Evolutionary conservation across 2,888 invertebrate genomes (phyloP), one percentile per base, ranked within the genome.

Genomic region (Pterostichus madidus): DNA sequence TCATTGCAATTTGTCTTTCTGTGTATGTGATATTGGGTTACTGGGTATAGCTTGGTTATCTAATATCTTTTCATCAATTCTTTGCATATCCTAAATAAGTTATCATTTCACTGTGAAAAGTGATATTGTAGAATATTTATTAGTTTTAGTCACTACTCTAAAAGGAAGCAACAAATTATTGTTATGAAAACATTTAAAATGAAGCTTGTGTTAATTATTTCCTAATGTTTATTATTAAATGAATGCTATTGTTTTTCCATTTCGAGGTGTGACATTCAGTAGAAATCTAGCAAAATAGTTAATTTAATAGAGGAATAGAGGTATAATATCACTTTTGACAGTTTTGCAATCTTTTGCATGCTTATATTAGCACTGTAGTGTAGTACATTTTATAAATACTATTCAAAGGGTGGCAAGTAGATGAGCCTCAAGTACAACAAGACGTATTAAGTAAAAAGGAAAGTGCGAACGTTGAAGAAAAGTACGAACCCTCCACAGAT

Each of bases 301-400:
- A 32, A 17, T 71, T 71, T 24, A 75, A 75, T 75, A 75, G 75
- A 24, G 13, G 13, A 59, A 64, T 64, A 64, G 64, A 1, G n/a
- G 31, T 64, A 71, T 46, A 75, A 75, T 81, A 75, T 75, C 81
- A 75, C 75, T 75, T 59, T 59, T 46, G 31, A 75, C 53, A 75
- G 75, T 49, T 39, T 76, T 61, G 73, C 46, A 56, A 82, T 82
- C 76, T 82, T 81, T 77, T 83, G 83, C 83, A 83, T 83, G 83
- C 76, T 64, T 64, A 39, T 46, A 64, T 77, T 83, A 83, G 83
- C 83, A 83, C 83, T 77, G 83, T 83, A 83, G 83, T 83, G 83
- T 82, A 82, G 81, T 82, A 82, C 61, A 82, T 82, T 75, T 82
- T 77, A 77, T 77, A 76, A 77, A 64, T 83, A 56, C 76, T 83